Base-by-base conservation (phyloP, 2,797 vertebrate species). In the Rhinogobio ventralis region DNA sequence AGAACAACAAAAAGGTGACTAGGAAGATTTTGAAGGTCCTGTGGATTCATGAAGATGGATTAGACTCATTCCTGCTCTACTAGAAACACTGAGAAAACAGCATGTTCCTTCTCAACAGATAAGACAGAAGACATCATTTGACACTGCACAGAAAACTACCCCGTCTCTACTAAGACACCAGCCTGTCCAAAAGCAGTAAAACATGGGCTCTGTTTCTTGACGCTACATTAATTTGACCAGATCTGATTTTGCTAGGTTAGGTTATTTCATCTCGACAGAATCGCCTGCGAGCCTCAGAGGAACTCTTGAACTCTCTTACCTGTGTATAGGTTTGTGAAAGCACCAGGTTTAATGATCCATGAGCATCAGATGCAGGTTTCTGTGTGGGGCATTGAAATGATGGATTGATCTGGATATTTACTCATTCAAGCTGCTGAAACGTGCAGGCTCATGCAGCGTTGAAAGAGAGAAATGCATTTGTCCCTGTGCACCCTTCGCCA, bases 51-150 rank as follows among this genome's bases (percentile, higher is more conserved):
- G 68, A 79, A 82, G 78, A 86, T 75, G 64, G 75, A 87, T 73
- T 73, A 72, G 80, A 39, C 79, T 87, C 79, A 42, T 69, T 28
- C 55, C 62, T 76, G 66, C 80, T 64, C 76, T 67, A 80, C 62
- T 33, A 42, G 66, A 77, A 87, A 72, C 45, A 60, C 68, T 67
- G 80, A 89, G 69, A 84, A 85, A 80, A 69, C 67, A 79, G 71
- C 73, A 73, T 73, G 73, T 42, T 39, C 53, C 66, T 3, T 67
- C 72, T 49, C 13, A 45, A 75, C 14, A 81, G 79, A 89, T 69
- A 84, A 72, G 55, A 73, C 33, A 36, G 49, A 51, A 74, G 60
- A 80, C 72, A 62, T 69, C 7, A 28, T 82, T 80, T 67, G 23
- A 78, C 11, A 67, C 2, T 57, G n/a, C n/a, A 28, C 5, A 28